phyloP scores from a whole-genome alignment of 2,113 vertebrate species.

The Epinephelus lanceolatus region DNA sequence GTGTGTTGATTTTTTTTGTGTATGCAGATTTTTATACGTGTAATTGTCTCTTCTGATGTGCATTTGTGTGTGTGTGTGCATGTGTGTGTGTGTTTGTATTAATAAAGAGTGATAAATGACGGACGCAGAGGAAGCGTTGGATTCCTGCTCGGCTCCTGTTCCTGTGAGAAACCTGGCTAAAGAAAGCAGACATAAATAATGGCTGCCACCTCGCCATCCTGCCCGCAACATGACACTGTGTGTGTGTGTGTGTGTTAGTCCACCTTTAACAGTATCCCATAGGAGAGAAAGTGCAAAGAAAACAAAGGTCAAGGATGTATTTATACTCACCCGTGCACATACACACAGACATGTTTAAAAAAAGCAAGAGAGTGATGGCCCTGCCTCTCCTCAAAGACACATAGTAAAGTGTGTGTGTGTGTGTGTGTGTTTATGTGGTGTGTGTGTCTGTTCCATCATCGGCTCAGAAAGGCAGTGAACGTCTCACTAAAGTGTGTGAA shows the following conservation, averaged over 20 bases:
- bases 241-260: conserved; percentile 40
- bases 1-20: conserved; percentile 25
- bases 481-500: conserved; percentile 13
- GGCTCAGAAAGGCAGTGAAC: conserved; percentile 8
- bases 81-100: conserved; percentile 50
- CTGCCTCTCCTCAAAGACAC: conserved; percentile 48
- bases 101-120: conserved; percentile 83
- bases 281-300: conserved; percentile 68
- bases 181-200: conserved; percentile 84
- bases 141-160: conserved; percentile 80
- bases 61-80: conserved; percentile 58
- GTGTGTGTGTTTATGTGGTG: conserved; percentile 4
- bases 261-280: conserved; percentile 45
- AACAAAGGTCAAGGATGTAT: conserved; percentile 63
- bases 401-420: conserved; percentile 31
- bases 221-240: conserved; percentile 35
- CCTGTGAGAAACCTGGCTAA: conserved; percentile 83
- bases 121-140: conserved; percentile 80
- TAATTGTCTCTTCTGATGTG: conserved; percentile 43
- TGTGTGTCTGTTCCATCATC: conserved; percentile 48
- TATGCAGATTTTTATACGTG: conserved; percentile 5
- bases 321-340: conserved; percentile 23
- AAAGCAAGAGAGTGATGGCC: conserved; percentile 22
- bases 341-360: conserved; percentile 2
- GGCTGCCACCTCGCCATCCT: conserved; percentile 67